A percentile compares a stretch with the other conserved stretches of the same genome.
Conservation (phyloP, 1,140 invertebrate species). For the Eulimnadia texana region DNA sequence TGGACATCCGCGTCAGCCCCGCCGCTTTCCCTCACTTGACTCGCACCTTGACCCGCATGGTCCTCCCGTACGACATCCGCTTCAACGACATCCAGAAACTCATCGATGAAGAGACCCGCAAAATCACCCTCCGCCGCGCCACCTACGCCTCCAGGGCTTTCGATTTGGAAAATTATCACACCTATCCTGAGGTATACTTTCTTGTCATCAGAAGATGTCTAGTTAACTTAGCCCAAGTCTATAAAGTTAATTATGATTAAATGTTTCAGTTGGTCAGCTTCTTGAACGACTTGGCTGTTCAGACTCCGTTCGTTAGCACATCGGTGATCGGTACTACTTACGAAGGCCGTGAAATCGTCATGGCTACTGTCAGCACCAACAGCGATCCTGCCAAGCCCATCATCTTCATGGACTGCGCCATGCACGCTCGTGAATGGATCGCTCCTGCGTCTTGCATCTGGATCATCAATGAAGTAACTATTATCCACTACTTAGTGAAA, state of each 20-base stretch:
- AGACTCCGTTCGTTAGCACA: not conserved
- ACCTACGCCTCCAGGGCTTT: not conserved
- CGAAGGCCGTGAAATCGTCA: conserved; percentile 9
- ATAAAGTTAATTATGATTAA: not conserved
- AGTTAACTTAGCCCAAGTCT: not conserved
- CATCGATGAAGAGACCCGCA: conserved; percentile 7
- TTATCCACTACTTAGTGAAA: too few relatives aligned
- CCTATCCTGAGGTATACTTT: conserved; percentile 10
- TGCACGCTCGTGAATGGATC: conserved; percentile 87
- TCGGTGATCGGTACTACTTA: conserved; percentile 8
- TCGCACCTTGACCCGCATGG: not conserved
- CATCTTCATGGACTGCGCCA: conserved; percentile 39
- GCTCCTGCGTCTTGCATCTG: conserved; percentile 68
- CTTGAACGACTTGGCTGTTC: not conserved
- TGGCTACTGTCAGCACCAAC: conserved; percentile 9
- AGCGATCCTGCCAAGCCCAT: conserved; percentile 14
- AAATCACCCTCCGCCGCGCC: conserved; percentile 5
- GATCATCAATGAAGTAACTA: conserved; percentile 56
- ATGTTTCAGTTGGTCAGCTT: not conserved
- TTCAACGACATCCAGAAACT: not conserved
- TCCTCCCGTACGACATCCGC: not conserved
- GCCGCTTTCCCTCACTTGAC: not conserved
- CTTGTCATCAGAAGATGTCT: not conserved
- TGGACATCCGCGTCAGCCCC: conserved; percentile 3
- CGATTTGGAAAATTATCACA: conserved; percentile 15